These are phyloP conservation scores for Caretta caretta DNA, from an alignment of 2,113 vertebrate species.

Conservation along the genomic window DNA sequence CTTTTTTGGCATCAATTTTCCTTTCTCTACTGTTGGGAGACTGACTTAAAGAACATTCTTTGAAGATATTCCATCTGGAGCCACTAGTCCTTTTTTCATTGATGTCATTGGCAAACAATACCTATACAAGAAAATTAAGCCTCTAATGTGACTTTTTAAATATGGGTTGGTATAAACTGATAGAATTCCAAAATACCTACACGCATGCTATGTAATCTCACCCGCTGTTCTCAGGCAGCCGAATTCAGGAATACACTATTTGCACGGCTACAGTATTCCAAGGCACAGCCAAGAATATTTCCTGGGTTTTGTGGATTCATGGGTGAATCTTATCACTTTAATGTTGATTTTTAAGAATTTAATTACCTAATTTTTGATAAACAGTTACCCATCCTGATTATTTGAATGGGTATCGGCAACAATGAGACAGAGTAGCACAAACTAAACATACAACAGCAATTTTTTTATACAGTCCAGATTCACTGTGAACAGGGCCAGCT, in stretches of 20 bases:
- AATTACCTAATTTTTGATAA: background rate
- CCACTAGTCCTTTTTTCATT: background rate
- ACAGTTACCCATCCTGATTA: background rate
- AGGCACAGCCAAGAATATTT: background rate
- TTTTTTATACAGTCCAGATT: background rate
- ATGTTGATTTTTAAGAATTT: background rate
- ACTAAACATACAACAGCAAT: background rate
- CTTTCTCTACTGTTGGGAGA: conserved; percentile 51
- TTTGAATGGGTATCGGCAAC: background rate
- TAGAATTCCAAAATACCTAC: conserved; percentile 35
- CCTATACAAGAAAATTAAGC: background rate
- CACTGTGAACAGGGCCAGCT: background rate
- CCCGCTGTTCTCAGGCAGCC: background rate
- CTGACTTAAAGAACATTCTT: conserved; percentile 19
- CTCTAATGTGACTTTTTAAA: conserved; percentile 28
- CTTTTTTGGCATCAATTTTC: conserved; percentile 36
- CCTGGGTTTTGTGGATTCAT: background rate
- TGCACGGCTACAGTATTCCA: background rate
- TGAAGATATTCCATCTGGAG: conserved; percentile 53
- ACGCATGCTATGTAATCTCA: fast-evolving
- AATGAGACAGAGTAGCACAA: background rate
- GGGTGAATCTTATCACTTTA: conserved; percentile 13
- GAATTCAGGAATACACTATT: background rate
- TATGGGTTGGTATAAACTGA: conserved; percentile 22
- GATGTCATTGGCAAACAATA: conserved; percentile 56